Conservation (phyloP, 2,888 invertebrate genomes). For the Crioceris asparagi region DNA sequence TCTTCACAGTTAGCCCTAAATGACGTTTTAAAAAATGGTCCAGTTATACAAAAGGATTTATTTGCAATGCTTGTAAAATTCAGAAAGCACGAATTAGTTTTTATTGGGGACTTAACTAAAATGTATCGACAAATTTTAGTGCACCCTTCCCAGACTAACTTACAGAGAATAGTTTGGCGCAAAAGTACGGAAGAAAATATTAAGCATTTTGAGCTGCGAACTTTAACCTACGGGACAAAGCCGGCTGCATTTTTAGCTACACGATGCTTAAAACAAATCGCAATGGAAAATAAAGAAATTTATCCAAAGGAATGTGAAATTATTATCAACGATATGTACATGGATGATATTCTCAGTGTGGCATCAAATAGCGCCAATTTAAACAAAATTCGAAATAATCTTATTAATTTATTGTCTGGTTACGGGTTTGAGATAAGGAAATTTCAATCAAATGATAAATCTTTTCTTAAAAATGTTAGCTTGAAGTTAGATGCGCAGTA, state of each 20-base stretch:
- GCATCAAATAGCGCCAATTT: too few species aligned
- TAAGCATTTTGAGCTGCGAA: slow-evolving; percentile 4
- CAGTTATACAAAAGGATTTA: slow-evolving; percentile 12
- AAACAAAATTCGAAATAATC: too few species aligned
- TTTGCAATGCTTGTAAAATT: slow-evolving; percentile 7
- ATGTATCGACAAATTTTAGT: slow-evolving; percentile 10
- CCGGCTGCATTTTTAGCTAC: slow-evolving; percentile 9
- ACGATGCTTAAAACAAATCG: neutral
- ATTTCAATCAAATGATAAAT: neutral
- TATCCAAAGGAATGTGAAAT: neutral
- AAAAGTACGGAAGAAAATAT: neutral
- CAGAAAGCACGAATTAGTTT: slow-evolving; percentile 5
- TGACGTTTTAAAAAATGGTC: slow-evolving; percentile 11
- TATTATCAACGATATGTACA: neutral
- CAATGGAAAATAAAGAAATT: neutral
- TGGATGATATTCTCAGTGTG: neutral
- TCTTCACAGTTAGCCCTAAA: slow-evolving; percentile 13
- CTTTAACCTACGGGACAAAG: slow-evolving; percentile 10
- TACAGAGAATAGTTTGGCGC: slow-evolving; percentile 13
- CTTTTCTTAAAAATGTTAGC: neutral
- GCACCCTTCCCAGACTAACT: slow-evolving; percentile 4
- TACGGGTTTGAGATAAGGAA: neutral
- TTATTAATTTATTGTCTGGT: neutral
- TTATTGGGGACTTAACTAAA: slow-evolving; percentile 7
- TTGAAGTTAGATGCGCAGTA: neutral